Evolutionary conservation across 2,113 vertebrate genomes (phyloP).

Genomic region (Crypturellus undulatus): DNA sequence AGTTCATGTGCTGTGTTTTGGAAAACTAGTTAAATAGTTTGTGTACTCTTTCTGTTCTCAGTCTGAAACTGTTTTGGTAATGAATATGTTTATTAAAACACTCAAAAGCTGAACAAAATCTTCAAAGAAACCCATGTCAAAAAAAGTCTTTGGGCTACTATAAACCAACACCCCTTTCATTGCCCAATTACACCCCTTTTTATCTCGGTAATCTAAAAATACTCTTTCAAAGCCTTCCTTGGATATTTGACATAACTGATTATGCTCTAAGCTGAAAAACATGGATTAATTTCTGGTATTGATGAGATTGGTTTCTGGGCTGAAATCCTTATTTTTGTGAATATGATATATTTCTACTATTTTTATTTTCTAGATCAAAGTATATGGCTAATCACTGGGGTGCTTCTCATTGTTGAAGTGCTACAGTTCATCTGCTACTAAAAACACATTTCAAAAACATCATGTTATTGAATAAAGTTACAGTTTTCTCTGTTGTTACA

Average conservation of each 20-base stretch:
- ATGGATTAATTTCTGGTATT: no score
- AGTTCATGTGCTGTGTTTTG: neutral
- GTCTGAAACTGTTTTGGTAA: neutral
- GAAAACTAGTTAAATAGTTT: neutral
- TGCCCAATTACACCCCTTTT: neutral
- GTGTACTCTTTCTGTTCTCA: neutral
- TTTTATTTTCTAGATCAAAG: neutral
- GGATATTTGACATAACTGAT: neutral
- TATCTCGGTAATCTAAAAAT: neutral
- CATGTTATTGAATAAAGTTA: neutral
- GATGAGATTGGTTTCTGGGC: neutral
- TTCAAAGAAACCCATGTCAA: neutral
- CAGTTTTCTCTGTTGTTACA: neutral
- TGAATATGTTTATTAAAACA: neutral
- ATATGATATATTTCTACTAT: neutral
- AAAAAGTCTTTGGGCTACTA: neutral
- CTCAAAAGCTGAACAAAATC: neutral
- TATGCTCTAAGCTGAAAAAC: neutral
- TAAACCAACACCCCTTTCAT: neutral
- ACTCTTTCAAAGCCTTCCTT: neutral
- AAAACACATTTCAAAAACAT: neutral
- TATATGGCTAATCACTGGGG: neutral
- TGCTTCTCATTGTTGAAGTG: neutral
- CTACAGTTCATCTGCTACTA: neutral
- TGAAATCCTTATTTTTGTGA: neutral